Conservation (phyloP, 2,888 invertebrate genomes). For the Drosophila trichaetosa region DNA sequence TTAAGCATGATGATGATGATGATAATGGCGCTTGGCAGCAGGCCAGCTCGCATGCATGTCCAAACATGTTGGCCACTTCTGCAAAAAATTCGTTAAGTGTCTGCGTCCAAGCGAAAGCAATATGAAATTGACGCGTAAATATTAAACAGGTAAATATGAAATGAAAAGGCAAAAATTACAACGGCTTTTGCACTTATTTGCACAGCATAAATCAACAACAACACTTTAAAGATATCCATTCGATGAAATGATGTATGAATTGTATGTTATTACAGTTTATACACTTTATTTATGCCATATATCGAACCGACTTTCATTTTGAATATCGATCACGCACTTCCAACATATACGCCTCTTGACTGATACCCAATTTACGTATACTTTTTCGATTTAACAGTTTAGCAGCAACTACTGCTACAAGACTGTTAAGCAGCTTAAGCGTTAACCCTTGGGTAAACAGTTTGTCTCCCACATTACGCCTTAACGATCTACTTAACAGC, state of each 20-base stretch:
- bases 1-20: conserved; percentile 14
- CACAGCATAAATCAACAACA: conserved; percentile 49
- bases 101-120: conserved; percentile 53
- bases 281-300: background rate
- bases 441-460: background rate
- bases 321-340: background rate
- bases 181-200: conserved; percentile 49
- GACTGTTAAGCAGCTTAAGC: conserved; percentile 5
- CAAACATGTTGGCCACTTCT: conserved; percentile 62
- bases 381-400: background rate
- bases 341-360: background rate
- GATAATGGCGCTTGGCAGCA: conserved; percentile 25
- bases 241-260: conserved; percentile 2
- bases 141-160: conserved; percentile 54
- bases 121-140: conserved; percentile 68
- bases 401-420: background rate
- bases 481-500: conserved; percentile 1
- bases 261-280: background rate
- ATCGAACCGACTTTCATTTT: background rate
- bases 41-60: conserved; percentile 24
- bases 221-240: conserved; percentile 34
- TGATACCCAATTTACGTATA: background rate
- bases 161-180: conserved; percentile 58
- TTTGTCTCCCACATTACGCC: background rate
- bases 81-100: conserved; percentile 55